phyloP scores from a whole-genome alignment of 2,888 invertebrate species.

The Crioceris asparagi region DNA sequence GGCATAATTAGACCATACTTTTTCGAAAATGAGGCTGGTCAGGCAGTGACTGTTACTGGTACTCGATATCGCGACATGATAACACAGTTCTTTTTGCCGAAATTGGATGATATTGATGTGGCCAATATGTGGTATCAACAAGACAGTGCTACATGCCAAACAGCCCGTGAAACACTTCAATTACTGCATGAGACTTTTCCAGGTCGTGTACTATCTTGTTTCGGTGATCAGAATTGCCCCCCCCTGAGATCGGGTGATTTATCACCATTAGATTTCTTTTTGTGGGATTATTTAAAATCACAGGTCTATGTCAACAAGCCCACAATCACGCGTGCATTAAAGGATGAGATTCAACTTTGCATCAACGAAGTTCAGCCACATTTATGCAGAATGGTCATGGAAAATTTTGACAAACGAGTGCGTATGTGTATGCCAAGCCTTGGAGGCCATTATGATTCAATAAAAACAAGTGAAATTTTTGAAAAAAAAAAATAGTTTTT shows the following conservation, averaged over 20 bases:
- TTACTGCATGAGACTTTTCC: slow-evolving; percentile 15
- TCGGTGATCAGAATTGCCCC: slow-evolving; percentile 8
- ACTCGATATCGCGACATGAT: too few relatives aligned
- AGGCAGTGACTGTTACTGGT: too few relatives aligned
- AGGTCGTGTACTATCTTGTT: slow-evolving; percentile 2
- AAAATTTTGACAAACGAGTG: too few relatives aligned
- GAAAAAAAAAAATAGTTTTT: too few relatives aligned
- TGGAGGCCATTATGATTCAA: slow-evolving; percentile 17
- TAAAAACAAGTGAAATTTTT: too few relatives aligned
- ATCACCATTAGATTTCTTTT: slow-evolving; percentile 12
- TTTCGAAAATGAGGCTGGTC: too few relatives aligned
- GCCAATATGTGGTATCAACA: slow-evolving; percentile 18
- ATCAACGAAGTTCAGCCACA: slow-evolving; percentile 21
- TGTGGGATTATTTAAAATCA: too few relatives aligned
- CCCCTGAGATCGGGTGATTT: slow-evolving; percentile 14
- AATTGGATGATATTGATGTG: slow-evolving; percentile 19
- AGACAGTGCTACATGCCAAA: slow-evolving; percentile 15
- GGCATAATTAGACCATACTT: too few relatives aligned
- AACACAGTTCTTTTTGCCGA: slow-evolving; percentile 19
- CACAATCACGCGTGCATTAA: slow-evolving; percentile 15
- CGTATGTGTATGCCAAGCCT: slow-evolving; percentile 14
- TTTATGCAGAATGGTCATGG: slow-evolving; percentile 19
- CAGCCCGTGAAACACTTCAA: slow-evolving; percentile 14
- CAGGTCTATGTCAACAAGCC: slow-evolving; percentile 13
- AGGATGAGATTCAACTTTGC: slow-evolving; percentile 15